A percentile compares a stretch with the other conserved stretches of the same genome.
Evolutionary conservation across 35 echinoderm and acorn worm genomes (phyloP).

Genomic region (Lytechinus variegatus): DNA sequence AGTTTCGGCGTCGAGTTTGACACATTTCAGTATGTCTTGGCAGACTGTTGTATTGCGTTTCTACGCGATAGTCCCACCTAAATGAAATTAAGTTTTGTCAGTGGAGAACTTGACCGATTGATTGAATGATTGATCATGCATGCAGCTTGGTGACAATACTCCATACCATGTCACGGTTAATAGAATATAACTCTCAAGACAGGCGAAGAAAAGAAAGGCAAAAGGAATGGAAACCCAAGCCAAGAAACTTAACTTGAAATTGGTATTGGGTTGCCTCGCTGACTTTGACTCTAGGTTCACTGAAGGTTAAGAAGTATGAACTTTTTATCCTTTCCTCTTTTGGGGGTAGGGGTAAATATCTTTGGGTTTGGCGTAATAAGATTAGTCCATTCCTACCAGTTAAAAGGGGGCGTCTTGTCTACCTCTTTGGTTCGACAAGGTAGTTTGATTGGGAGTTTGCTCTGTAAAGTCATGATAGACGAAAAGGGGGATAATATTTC

Average conservation of each 20-base stretch:
- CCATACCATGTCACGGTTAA: constrained; percentile 47
- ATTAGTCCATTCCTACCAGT: not conserved
- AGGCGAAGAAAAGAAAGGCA: not conserved
- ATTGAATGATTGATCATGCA: constrained; percentile 27
- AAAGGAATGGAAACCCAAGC: not conserved
- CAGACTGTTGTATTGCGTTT: not conserved
- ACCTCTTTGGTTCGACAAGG: not conserved
- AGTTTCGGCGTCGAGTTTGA: not conserved
- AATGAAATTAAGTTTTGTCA: constrained; percentile 17
- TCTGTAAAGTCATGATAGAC: not conserved
- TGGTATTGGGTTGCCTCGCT: not conserved
- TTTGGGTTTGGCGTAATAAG: not conserved
- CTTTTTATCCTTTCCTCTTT: constrained; percentile 19
- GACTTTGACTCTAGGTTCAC: not conserved
- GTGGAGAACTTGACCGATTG: constrained; percentile 13
- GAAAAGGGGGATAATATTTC: not conserved
- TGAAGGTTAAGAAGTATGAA: not conserved
- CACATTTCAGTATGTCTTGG: not conserved
- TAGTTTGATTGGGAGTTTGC: not conserved
- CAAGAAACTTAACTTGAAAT: not conserved
- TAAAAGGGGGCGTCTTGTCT: not conserved
- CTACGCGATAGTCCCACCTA: not conserved
- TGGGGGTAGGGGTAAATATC: not conserved
- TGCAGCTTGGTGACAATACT: constrained; percentile 22
- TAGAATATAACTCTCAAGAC: not conserved